phyloP scores from a whole-genome alignment of 2,797 vertebrate species.

The Lindbergichthys nudifrons region DNA sequence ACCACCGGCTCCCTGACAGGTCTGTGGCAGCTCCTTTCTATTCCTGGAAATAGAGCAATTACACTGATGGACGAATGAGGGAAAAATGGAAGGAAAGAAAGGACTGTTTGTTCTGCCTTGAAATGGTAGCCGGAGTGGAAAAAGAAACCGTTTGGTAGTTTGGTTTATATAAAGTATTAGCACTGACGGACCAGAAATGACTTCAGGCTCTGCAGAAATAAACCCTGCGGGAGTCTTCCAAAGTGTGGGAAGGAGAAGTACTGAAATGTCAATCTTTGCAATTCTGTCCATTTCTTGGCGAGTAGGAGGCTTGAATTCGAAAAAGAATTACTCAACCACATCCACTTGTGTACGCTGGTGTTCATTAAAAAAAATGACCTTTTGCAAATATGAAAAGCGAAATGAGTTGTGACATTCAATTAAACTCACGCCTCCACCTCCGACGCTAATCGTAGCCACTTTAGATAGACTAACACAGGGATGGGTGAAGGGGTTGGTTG shows the following conservation, averaged over 20 bases:
- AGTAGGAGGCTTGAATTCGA: constrained; percentile 47
- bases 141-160: constrained; percentile 47
- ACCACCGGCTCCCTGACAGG: constrained; percentile 73
- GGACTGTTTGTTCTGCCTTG: constrained; percentile 71
- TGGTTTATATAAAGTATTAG: constrained; percentile 59
- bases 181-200: constrained; percentile 49
- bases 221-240: constrained; percentile 23
- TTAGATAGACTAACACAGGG: constrained; percentile 49
- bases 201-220: constrained; percentile 54
- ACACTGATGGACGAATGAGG: constrained; percentile 75
- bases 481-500: constrained; percentile 51
- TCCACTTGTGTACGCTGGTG: constrained; percentile 17
- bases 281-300: constrained; percentile 36
- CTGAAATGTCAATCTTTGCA: constrained; percentile 49
- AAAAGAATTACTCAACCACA: constrained; percentile 22
- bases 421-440: constrained; percentile 60
- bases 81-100: constrained; percentile 70
- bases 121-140: constrained; percentile 62
- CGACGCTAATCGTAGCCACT: constrained; percentile 59
- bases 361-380: constrained; percentile 63
- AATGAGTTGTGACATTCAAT: constrained; percentile 74
- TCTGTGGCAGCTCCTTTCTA: constrained; percentile 75
- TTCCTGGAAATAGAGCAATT: constrained; percentile 80
- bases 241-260: constrained; percentile 33
- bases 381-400: constrained; percentile 58